Evolutionary conservation across 1,140 invertebrate species (phyloP).

Genomic region (Apis dorsata): DNA sequence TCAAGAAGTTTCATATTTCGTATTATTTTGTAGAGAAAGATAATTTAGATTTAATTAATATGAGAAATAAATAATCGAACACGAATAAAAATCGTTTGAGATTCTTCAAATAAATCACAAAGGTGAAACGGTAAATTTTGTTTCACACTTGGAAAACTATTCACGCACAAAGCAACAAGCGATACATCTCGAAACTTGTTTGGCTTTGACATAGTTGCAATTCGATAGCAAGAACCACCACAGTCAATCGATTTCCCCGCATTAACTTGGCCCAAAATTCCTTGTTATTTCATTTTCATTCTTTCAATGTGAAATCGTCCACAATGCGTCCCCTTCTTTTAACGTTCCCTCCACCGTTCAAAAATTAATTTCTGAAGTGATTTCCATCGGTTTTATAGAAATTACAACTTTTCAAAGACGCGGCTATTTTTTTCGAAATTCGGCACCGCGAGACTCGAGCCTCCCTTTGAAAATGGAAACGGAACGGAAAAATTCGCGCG

Average conservation of each 20-base stretch:
- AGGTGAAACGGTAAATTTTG: background rate
- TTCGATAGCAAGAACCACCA: background rate
- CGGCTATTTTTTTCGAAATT: background rate
- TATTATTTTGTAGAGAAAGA: too few relatives aligned
- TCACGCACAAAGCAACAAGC: constrained; percentile 1
- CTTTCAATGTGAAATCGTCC: background rate
- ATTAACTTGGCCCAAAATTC: background rate
- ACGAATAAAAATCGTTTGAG: too few relatives aligned
- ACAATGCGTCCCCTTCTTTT: background rate
- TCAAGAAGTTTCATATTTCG: too few relatives aligned
- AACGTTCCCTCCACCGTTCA: background rate
- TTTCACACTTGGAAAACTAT: background rate
- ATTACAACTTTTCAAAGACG: background rate
- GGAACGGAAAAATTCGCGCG: background rate
- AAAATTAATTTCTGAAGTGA: constrained; percentile 19
- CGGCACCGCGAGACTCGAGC: background rate
- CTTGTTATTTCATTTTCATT: too few relatives aligned
- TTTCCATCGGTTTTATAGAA: background rate
- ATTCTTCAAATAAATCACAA: background rate
- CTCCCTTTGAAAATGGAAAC: background rate
- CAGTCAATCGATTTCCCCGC: background rate
- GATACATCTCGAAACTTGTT: background rate
- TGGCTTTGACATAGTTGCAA: constrained; percentile 10
- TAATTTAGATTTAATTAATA: too few relatives aligned
- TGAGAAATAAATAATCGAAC: too few relatives aligned